Conservation (phyloP, 2,113 vertebrate genomes). For the Odocoileus virginianus region DNA sequence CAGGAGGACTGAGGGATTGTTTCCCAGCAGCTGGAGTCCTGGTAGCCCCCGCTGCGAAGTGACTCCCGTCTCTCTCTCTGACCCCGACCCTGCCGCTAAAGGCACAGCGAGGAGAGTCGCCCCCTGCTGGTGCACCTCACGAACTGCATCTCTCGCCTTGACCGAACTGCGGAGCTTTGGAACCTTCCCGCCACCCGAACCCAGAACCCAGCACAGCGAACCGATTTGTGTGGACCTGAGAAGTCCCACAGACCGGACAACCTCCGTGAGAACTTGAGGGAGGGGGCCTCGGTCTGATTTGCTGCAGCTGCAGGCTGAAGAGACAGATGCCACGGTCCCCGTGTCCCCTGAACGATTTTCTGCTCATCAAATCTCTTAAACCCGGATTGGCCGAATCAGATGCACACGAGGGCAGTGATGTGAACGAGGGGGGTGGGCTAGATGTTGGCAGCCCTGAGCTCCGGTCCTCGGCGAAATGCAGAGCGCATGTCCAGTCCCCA, state of each 20-base stretch:
- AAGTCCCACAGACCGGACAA: neutral
- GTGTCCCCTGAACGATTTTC: neutral
- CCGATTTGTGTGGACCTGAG: neutral
- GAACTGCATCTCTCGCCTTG: neutral
- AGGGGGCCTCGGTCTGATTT: neutral
- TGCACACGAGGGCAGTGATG: neutral
- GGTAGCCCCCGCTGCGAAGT: neutral
- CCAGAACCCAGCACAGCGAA: neutral
- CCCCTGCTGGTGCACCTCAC: neutral
- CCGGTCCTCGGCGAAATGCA: neutral
- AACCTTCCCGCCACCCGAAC: neutral
- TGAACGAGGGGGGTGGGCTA: neutral
- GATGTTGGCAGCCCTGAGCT: neutral
- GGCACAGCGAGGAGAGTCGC: neutral
- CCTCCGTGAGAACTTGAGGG: neutral
- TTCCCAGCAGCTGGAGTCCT: neutral
- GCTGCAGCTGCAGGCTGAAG: neutral
- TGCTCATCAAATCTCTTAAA: neutral
- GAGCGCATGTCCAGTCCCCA: slow-evolving; percentile 45
- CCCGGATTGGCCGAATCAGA: neutral
- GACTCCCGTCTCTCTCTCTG: neutral
- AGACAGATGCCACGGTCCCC: neutral
- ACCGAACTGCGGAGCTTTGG: rapidly evolving
- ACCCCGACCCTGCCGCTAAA: neutral
- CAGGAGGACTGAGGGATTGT: neutral